Evolutionary conservation across 1,140 invertebrate species (phyloP).

Genomic region (Pararge aegeria): DNA sequence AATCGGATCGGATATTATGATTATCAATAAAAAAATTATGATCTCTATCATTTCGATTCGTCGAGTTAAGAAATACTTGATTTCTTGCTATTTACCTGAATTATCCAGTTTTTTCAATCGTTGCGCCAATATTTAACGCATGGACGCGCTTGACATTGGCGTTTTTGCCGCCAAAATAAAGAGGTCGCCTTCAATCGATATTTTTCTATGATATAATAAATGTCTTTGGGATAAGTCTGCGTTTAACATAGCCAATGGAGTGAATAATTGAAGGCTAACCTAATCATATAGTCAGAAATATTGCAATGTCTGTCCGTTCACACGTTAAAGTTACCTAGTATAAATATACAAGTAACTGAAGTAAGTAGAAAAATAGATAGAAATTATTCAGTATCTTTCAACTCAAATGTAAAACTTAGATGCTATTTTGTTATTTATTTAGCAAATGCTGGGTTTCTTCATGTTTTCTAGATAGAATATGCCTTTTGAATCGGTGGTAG

Average conservation of each 20-base stretch:
- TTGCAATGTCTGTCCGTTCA: conserved; percentile 4
- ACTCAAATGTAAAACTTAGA: too few relatives aligned
- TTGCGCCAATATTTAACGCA: conserved; percentile 71
- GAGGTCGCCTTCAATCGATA: conserved; percentile 49
- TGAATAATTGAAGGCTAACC: conserved; percentile 34
- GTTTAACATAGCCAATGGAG: conserved; percentile 33
- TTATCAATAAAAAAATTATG: conserved; percentile 48
- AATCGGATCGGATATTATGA: conserved; percentile 34
- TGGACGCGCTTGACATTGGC: conserved; percentile 66
- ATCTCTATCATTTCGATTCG: conserved; percentile 38
- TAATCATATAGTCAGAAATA: conserved; percentile 10
- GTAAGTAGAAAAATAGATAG: too few relatives aligned
- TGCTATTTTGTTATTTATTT: too few relatives aligned
- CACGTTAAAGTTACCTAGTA: neutral
- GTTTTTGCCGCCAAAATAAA: conserved; percentile 55
- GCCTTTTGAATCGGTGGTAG: too few relatives aligned
- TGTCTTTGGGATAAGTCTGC: conserved; percentile 25
- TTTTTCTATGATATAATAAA: conserved; percentile 53
- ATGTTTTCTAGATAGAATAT: too few relatives aligned
- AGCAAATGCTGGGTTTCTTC: too few relatives aligned
- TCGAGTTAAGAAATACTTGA: conserved; percentile 62
- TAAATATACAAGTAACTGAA: too few relatives aligned
- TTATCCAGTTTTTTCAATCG: conserved; percentile 62
- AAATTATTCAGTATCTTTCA: too few relatives aligned
- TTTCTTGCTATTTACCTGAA: conserved; percentile 74